Evolutionary conservation across 1,140 invertebrate species (phyloP).

Genomic region (Mizuhopecten yessoensis): DNA sequence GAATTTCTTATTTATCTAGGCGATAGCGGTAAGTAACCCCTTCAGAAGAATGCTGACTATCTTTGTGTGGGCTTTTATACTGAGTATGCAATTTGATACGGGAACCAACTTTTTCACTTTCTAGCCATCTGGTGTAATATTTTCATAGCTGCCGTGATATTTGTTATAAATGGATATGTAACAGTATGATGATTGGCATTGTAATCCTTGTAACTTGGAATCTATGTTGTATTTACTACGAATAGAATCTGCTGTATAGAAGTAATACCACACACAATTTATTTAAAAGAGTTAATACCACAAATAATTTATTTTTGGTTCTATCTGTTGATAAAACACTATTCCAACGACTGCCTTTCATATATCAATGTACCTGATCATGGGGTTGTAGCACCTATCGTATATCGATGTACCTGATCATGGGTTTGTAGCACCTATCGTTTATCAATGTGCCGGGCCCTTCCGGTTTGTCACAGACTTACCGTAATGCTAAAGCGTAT

Average conservation of each 20-base stretch:
- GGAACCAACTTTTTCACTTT: background rate
- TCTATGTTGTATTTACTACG: background rate
- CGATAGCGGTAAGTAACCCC: background rate
- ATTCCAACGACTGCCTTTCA: too few relatives aligned
- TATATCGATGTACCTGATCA: too few relatives aligned
- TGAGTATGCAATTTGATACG: background rate
- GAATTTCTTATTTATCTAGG: slow-evolving; percentile 7
- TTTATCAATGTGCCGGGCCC: too few relatives aligned
- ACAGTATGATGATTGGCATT: background rate
- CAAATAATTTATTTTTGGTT: too few relatives aligned
- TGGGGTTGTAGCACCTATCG: too few relatives aligned
- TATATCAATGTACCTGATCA: too few relatives aligned
- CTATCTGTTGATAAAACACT: too few relatives aligned
- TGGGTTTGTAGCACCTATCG: too few relatives aligned
- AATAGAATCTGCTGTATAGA: background rate
- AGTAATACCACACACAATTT: background rate
- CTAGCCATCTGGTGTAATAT: background rate
- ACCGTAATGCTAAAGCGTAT: too few relatives aligned
- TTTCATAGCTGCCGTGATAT: background rate
- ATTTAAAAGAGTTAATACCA: too few relatives aligned
- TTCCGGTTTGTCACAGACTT: too few relatives aligned
- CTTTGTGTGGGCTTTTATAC: background rate
- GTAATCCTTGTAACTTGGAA: background rate
- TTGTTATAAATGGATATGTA: background rate
- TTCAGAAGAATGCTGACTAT: background rate